Conservation (phyloP, 2,888 invertebrate genomes). For the Pediacus dermestoides region DNA sequence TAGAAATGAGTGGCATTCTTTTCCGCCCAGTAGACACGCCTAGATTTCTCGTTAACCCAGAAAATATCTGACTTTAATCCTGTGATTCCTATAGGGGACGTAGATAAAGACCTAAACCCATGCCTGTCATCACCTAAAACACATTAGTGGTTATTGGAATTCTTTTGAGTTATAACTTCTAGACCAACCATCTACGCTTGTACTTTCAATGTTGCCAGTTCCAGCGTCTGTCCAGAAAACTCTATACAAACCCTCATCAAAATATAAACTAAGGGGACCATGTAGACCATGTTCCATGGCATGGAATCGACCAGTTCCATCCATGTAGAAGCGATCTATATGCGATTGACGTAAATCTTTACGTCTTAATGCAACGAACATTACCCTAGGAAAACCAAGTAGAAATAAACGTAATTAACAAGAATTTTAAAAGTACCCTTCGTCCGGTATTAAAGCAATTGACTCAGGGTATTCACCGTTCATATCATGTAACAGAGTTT, state of each 20-base stretch:
- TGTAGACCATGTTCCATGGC: slow-evolving; percentile 46
- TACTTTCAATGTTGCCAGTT: slow-evolving; percentile 62
- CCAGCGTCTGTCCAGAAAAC: slow-evolving; percentile 68
- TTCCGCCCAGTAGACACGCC: slow-evolving; percentile 59
- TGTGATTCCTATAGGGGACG: slow-evolving; percentile 56
- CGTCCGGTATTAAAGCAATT: slow-evolving; percentile 64
- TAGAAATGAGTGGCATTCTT: slow-evolving; percentile 47
- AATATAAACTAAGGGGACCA: slow-evolving; percentile 57
- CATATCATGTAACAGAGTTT: slow-evolving; percentile 57
- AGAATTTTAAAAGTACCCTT: slow-evolving; percentile 53
- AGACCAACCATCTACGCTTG: slow-evolving; percentile 57
- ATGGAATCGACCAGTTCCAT: slow-evolving; percentile 57
- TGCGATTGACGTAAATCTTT: slow-evolving; percentile 42
- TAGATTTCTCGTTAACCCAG: slow-evolving; percentile 62
- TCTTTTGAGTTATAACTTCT: not conserved
- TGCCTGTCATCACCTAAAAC: slow-evolving; percentile 45
- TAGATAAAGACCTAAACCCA: slow-evolving; percentile 42
- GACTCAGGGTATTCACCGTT: slow-evolving; percentile 63
- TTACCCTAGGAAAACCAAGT: slow-evolving; percentile 54
- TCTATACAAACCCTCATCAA: slow-evolving; percentile 56
- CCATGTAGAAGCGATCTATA: slow-evolving; percentile 67
- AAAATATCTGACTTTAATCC: slow-evolving; percentile 63
- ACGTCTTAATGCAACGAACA: slow-evolving; percentile 60
- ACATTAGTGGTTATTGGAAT: slow-evolving; percentile 3
- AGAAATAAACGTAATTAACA: too few relatives aligned